These are phyloP conservation scores for Anorthoa munda DNA, from an alignment of 2,888 invertebrate species.

Conservation along the genomic window DNA sequence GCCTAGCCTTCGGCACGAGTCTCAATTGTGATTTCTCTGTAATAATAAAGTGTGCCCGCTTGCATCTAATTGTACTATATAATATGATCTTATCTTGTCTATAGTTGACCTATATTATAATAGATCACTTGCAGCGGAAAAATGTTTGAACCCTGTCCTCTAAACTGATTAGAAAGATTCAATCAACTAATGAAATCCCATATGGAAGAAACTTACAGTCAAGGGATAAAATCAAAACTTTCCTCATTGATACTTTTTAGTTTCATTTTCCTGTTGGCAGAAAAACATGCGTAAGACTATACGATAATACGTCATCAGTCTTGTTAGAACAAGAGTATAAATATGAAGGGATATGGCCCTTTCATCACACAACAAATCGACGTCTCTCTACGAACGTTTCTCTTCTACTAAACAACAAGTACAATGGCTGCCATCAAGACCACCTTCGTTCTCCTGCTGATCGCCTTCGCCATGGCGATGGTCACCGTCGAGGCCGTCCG, in stretches of 20 bases:
- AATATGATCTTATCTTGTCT: too few species aligned
- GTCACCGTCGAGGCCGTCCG: constrained; percentile 20
- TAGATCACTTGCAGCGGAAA: too few species aligned
- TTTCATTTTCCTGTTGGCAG: not conserved
- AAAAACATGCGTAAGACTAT: rapidly evolving
- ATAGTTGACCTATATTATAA: too few species aligned
- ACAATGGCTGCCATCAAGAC: constrained; percentile 45
- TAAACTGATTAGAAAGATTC: too few species aligned
- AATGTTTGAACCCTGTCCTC: too few species aligned
- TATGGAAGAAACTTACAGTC: not conserved
- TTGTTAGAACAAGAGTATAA: not conserved
- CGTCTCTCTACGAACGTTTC: constrained; percentile 3
- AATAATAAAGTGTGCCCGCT: too few species aligned
- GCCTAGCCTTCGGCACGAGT: too few species aligned
- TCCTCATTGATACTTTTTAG: not conserved
- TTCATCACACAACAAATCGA: constrained; percentile 1
- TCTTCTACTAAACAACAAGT: not conserved
- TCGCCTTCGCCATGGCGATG: constrained; percentile 44
- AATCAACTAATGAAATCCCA: too few species aligned
- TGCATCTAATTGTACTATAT: too few species aligned
- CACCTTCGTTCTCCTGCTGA: constrained; percentile 31
- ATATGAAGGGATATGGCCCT: not conserved
- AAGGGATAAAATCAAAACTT: not conserved
- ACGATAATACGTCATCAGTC: not conserved
- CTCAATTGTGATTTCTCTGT: too few species aligned